These are phyloP conservation scores for Helicolenus hilgendorfi DNA, from an alignment of 2,797 vertebrate genomes.

Conservation along the genomic window DNA sequence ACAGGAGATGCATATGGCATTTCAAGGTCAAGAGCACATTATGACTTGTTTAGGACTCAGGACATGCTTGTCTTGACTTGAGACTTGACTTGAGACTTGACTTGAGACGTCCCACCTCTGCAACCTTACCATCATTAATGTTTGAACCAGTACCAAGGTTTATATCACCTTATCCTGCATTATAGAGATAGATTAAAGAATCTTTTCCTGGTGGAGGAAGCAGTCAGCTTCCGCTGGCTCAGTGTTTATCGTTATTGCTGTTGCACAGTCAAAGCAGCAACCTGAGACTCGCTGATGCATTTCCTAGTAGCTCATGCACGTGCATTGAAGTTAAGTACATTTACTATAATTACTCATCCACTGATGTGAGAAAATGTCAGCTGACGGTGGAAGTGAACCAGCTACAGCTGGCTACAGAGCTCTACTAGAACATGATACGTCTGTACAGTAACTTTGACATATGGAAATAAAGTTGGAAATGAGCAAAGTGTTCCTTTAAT, in stretches of 20 bases:
- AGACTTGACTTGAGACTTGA: too few relatives aligned
- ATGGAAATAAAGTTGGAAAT: conserved; percentile 53
- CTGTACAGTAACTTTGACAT: conserved; percentile 37
- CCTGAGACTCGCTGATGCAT: conserved; percentile 4
- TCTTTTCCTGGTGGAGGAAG: not conserved
- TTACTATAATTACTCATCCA: conserved; percentile 26
- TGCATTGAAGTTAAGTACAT: conserved; percentile 7
- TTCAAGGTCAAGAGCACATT: too few relatives aligned
- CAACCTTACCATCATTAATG: not conserved
- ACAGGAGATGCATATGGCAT: too few relatives aligned
- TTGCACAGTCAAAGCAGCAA: conserved; percentile 10
- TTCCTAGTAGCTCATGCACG: not conserved
- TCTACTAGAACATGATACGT: conserved; percentile 31
- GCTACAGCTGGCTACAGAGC: conserved; percentile 28
- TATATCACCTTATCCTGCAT: not conserved
- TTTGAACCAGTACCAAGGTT: not conserved
- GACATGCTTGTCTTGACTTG: too few relatives aligned
- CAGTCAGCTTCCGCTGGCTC: not conserved
- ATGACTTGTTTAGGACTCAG: too few relatives aligned
- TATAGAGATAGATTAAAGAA: not conserved
- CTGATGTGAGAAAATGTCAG: conserved; percentile 15
- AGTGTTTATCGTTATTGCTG: not conserved
- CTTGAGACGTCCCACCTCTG: not conserved
- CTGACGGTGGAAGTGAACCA: conserved; percentile 12
- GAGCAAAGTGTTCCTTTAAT: conserved; percentile 58